Evolutionary conservation across 1,140 invertebrate species (phyloP).

Genomic region (Monochamus saltuarius): DNA sequence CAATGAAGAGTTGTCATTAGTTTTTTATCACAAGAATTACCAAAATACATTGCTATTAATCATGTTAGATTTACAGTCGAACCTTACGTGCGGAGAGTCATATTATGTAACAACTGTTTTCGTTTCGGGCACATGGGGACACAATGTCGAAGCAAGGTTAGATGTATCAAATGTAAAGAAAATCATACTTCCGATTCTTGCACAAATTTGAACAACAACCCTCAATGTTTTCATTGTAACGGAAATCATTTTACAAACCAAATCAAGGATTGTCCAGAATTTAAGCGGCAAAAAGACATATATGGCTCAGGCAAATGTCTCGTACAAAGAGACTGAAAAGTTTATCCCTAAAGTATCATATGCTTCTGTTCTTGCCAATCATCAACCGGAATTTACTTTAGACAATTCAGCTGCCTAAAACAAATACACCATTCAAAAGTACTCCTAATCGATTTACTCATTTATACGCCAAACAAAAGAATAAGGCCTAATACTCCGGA

Average conservation of each 20-base stretch:
- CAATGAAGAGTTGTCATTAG: too few relatives aligned
- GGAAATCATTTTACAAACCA: constrained; percentile 1
- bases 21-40: too few relatives aligned
- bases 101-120: not conserved
- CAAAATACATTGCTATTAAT: too few relatives aligned
- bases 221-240: constrained; percentile 5
- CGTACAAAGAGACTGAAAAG: not conserved
- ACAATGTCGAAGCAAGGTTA: not conserved
- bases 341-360: not conserved
- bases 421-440: too few relatives aligned
- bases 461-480: not conserved
- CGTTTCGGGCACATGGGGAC: not conserved
- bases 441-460: not conserved
- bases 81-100: not conserved
- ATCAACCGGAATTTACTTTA: not conserved
- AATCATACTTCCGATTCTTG: not conserved
- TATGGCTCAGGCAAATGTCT: constrained; percentile 10
- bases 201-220: not conserved
- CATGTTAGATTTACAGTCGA: not conserved
- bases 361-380: not conserved
- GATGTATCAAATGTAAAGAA: constrained; percentile 2
- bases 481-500: not conserved
- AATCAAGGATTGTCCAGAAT: constrained; percentile 2
- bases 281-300: constrained; percentile 5
- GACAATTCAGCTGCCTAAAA: too few relatives aligned